Evolutionary conservation across 2,113 vertebrate genomes (phyloP), one percentile per base, ranked within the genome.

Genomic region (Mobula birostris): DNA sequence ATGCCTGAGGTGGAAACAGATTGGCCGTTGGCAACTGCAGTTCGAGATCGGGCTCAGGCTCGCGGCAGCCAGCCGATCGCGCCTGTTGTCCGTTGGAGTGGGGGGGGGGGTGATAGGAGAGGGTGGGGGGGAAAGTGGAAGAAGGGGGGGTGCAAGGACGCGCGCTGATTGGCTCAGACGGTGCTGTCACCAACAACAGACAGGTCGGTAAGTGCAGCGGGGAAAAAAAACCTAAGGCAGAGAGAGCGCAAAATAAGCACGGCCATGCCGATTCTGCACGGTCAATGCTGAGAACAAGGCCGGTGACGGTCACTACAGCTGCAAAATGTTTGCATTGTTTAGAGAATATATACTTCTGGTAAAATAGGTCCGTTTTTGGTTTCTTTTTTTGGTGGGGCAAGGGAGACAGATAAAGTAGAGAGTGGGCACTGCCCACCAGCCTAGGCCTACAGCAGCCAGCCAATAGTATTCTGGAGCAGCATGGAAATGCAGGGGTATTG

Each of bases 91-190:
- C 94, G 94, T 94, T 94, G 56, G 94, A 80, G 94, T 94, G 95
- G 77, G 19, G 19, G 72, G 72, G 70, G 96, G 94, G 70, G 48
- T 5, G 40, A 15, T 5, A 27, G 56, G 29, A 95, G 94, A 95
- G 90, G 74, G 66, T 96, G 97, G 96, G 68, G 68, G 95, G 96
- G 95, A 96, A 95, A 96, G 96, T 94, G 36, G 40, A 14, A 27
- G n/a, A 6, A n/a, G 58, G n/a, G 95, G 96, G 96, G 95, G 96
- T 97, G 96, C 96, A 96, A 95, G 94, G 95, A 95, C 79, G 94
- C 94, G 96, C 96, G 91, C 96, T 29, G 96, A 94, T 96, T 96
- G 96, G 96, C 96, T 95, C 96, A 95, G 85, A 90, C 21, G 68
- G 87, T 70, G 68, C 91, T 93, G 91, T 93, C 91, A 93, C 91